Evolutionary conservation across 1,140 invertebrate genomes (phyloP).

Genomic region (Drosophila simulans): DNA sequence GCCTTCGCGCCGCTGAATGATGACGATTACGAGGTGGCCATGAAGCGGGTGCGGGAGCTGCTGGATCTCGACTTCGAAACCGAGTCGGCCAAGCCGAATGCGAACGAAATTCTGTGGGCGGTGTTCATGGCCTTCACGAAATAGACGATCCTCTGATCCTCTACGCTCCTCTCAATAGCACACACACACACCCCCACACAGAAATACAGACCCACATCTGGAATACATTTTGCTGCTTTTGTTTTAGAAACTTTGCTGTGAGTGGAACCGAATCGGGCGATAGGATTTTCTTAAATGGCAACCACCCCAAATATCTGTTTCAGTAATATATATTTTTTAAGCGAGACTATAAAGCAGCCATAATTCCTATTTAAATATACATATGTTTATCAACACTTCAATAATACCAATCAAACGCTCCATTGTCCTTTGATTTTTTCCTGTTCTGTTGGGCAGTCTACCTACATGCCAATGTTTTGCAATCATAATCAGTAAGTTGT

Average conservation of each 20-base stretch:
- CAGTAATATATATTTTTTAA: conserved; percentile 40
- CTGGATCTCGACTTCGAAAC: conserved; percentile 98
- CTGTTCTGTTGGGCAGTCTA: conserved; percentile 3
- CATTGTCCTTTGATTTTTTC: conserved; percentile 11
- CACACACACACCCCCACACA: conserved; percentile 18
- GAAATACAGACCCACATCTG: conserved; percentile 34
- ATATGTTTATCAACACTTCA: conserved; percentile 31
- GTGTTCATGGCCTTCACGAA: conserved; percentile 99
- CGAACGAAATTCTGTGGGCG: conserved; percentile 98
- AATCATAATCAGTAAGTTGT: conserved; percentile 65
- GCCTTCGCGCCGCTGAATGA: conserved; percentile 99
- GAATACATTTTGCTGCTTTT: conserved; percentile 55
- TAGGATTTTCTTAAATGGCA: conserved; percentile 42
- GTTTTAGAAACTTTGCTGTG: conserved; percentile 48
- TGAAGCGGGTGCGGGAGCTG: conserved; percentile 97
- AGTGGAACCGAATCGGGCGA: conserved; percentile 30
- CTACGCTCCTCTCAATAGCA: conserved; percentile 47
- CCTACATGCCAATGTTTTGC: conserved; percentile 44
- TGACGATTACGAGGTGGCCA: conserved; percentile 99
- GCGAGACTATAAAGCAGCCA: conserved; percentile 31
- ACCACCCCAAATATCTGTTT: conserved; percentile 28
- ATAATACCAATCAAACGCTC: conserved; percentile 11
- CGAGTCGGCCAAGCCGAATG: conserved; percentile 94
- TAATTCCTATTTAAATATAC: conserved; percentile 32
- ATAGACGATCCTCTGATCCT: conserved; percentile 86